Evolutionary conservation across 1,140 invertebrate species (phyloP), one percentile per base, ranked within the genome.

Genomic region (Drosophila equinoxialis): DNA sequence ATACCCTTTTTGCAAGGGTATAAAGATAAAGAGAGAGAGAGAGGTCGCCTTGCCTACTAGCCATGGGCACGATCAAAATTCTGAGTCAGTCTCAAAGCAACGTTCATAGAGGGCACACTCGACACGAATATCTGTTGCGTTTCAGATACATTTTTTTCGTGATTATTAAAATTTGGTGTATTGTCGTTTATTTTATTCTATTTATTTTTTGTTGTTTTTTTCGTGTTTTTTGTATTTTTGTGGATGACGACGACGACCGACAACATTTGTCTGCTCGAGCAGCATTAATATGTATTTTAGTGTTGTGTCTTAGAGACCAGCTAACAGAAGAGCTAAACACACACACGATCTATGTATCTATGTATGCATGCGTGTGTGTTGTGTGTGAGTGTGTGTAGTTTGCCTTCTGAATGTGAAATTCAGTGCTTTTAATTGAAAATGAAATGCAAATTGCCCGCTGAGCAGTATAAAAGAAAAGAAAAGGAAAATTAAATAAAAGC

Each of bases 271-370:
- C 37, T 39, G 65, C 17, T 51, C 20, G 45, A 17, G 14, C 14
- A 17, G 45, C 62, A 76, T 79, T 83, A 82, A 78, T 76, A 80
- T 80, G 60, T 67, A 69, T 73, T 69, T 83, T 71, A 83, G 76
- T 83, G 80, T 60, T 65, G 45, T 66, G 51, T 64, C 62, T 23
- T 79, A 68, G 68, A 65, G 35, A 13, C 41, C 45, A 61, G 62
- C 35, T n/a, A 33, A 14, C 37, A 10, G 30, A 23, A 26, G 20
- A n/a, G 33, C 14, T 23, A 14, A 10, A 51, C 7, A 23, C 20
- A 37, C 35, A 37, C 10, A 37, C 35, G 3, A 37, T 11, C 8
- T 0, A 37, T 37, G 8, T 37, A 48, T n/a, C n/a, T n/a, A n/a
- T n/a, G n/a, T n/a, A n/a, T n/a, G n/a, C n/a, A n/a, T 11, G 14